phyloP scores from a whole-genome alignment of 2,888 invertebrate species.

The Schizaphis graminum region DNA sequence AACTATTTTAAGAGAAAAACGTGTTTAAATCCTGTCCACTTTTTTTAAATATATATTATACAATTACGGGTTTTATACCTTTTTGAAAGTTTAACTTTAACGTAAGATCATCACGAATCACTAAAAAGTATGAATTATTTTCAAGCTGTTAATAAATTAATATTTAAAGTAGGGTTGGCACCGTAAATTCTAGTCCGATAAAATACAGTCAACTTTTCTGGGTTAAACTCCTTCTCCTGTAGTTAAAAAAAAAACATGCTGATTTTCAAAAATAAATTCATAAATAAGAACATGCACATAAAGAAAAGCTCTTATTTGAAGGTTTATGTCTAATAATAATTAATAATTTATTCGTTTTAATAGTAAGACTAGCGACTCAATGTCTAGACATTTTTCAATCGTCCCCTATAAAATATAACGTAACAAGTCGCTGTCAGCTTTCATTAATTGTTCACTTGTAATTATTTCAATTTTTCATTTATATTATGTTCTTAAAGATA shows the following conservation, averaged over 20 bases:
- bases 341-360: background rate
- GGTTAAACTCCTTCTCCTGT: background rate
- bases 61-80: background rate
- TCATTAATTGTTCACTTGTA: background rate
- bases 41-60: background rate
- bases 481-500: background rate
- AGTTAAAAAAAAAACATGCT: background rate
- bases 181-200: background rate
- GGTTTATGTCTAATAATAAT: background rate
- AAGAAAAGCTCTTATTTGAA: background rate
- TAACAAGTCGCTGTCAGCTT: background rate
- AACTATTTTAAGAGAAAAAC: background rate
- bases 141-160: background rate
- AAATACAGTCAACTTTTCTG: background rate
- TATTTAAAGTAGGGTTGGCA: background rate
- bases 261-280: background rate
- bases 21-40: background rate
- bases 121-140: background rate
- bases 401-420: background rate
- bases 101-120: background rate
- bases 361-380: background rate
- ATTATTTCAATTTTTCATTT: background rate
- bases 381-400: constrained; percentile 11
- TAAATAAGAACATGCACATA: background rate
- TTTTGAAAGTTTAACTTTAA: background rate